These are phyloP conservation scores for Gnathonemus longibarbis DNA, from an alignment of 2,113 vertebrate species.

Conservation along the genomic window DNA sequence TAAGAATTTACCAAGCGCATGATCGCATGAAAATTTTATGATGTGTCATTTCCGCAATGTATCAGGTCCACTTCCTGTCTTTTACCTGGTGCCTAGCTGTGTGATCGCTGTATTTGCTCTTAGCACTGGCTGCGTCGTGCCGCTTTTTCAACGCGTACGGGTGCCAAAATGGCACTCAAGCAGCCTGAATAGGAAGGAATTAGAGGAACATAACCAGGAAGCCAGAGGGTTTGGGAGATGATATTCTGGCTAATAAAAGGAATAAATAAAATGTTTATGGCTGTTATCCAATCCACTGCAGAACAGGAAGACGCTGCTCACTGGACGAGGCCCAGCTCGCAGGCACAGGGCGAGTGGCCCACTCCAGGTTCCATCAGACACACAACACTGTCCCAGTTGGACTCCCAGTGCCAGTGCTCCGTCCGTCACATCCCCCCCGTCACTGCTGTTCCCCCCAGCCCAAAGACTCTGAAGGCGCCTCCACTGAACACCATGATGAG, in stretches of 20 bases:
- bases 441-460: neutral
- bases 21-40: slow-evolving; percentile 2
- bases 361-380: neutral
- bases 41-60: neutral
- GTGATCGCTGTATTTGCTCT: neutral
- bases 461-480: neutral
- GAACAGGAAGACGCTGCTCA: neutral
- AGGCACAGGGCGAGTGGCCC: neutral
- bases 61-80: neutral
- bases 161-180: neutral
- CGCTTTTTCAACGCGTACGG: neutral
- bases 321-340: neutral
- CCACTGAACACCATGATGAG: neutral
- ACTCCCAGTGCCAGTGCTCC: neutral
- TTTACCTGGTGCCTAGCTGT: no score
- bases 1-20: neutral
- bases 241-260: neutral
- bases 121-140: neutral
- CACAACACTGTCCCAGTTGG: neutral
- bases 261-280: neutral
- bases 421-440: neutral
- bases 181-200: neutral
- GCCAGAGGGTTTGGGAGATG: neutral
- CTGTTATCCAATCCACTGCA: neutral
- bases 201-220: neutral